Evolutionary conservation across 2,113 vertebrate species (phyloP), one percentile per base, ranked within the genome.

Genomic region (Loxodonta africana): DNA sequence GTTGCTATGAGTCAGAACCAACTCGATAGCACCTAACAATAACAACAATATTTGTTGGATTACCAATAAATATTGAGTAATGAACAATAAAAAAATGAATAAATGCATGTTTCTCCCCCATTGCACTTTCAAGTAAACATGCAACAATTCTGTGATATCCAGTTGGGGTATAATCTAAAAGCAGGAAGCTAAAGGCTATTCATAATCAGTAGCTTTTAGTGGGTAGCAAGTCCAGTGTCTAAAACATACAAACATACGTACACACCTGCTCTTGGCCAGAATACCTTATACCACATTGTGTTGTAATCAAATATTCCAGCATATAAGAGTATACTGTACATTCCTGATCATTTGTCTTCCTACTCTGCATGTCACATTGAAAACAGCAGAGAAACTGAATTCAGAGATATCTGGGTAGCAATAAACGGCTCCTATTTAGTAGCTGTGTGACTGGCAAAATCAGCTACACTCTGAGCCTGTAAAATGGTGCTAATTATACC

Each of bases 71-170:
- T 57, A 46, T 4, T 85, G 28, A 33, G 5, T 2, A 46, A 23
- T 25, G 5, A 78, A 48, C 5, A 33, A 60, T 62, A 7, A 46
- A 80, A 60, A 73, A 25, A 28, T n/a, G 11, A 83, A 83, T 62
- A 78, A 84, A 63, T 10, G 8, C 3, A 33, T 53, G 0, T 6
- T 74, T 73, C 63, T 23, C 8, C 9, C 71, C 20, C 18, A 74
- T 11, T 17, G 44, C 51, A 30, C 33, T 28, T 94, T 84, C 18
- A 88, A 76, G 41, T 84, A 44, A 1, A 69, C 12, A 18, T 21
- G 44, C 41, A 17, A 51, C 0, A 6, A 62, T 88, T 69, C 71
- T 76, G 7, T 23, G 14, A 57, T 53, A 46, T 8, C 4, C 3
- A 89, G 14, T 21, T 82, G 15, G 11, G 30, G 0, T 26, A 5